phyloP scores from a whole-genome alignment of 2,797 vertebrate genomes.

The Rhabdophis nuchalis region DNA sequence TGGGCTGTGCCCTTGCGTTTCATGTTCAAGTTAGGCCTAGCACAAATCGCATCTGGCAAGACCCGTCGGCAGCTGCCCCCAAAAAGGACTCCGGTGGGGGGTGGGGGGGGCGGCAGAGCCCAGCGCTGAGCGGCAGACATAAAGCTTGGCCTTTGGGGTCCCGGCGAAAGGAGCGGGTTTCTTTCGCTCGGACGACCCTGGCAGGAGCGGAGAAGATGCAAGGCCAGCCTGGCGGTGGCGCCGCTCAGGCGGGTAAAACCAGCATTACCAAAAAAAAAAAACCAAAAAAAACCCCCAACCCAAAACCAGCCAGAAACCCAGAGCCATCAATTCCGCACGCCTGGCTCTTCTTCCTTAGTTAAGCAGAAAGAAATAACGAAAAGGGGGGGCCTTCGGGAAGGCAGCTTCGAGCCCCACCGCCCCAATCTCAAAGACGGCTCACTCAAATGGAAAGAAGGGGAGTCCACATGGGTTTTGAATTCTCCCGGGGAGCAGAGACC shows the following conservation, averaged over 20 bases:
- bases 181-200: fast-evolving
- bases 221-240: neutral
- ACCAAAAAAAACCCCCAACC: fast-evolving
- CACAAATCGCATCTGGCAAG: neutral
- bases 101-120: neutral
- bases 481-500: neutral
- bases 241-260: neutral
- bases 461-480: neutral
- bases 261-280: neutral
- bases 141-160: neutral
- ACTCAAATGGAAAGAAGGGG: neutral
- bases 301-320: neutral
- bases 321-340: neutral
- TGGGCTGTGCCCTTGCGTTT: neutral
- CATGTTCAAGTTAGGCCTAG: slow-evolving; percentile 45
- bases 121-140: fast-evolving
- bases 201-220: neutral
- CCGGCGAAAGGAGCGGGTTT: neutral
- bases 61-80: neutral
- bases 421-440: neutral
- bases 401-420: neutral
- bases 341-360: neutral
- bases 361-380: neutral
- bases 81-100: too few relatives aligned
- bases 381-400: neutral